phyloP scores from a whole-genome alignment of 92 coral and sea anemone genomes.

The Micromussa lordhowensis region DNA sequence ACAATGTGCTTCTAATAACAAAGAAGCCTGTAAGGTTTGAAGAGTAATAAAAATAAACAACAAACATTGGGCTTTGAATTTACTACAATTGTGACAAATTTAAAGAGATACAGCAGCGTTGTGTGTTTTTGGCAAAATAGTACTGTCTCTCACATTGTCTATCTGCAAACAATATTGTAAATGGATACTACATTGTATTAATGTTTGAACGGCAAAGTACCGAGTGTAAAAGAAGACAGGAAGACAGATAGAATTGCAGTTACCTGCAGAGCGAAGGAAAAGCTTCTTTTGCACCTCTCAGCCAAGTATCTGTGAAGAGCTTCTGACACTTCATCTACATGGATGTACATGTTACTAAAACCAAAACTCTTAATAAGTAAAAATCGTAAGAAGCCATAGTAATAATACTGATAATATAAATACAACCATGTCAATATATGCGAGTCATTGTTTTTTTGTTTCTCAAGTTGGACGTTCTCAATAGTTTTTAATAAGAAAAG shows the following conservation, averaged over 20 bases:
- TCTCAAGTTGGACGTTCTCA: no score
- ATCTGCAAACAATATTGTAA: no score
- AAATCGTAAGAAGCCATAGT: not conserved
- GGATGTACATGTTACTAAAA: conserved; percentile 96
- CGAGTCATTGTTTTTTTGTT: no score
- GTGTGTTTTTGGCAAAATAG: no score
- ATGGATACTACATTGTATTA: no score
- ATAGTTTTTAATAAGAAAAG: no score
- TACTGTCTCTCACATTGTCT: no score
- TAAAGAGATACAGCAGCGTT: no score
- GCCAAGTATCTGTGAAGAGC: conserved; percentile 89
- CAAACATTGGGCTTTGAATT: no score
- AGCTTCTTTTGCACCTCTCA: conserved; percentile 88
- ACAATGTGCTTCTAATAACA: conserved; percentile 95
- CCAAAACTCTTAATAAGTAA: not conserved
- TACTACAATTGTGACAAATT: no score
- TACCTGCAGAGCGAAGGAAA: conserved; percentile 91
- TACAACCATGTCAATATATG: no score
- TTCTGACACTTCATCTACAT: conserved; percentile 95
- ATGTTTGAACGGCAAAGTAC: not conserved
- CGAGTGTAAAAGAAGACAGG: not conserved
- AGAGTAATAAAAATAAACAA: not conserved
- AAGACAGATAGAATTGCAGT: not conserved
- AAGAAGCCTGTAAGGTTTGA: conserved; percentile 68
- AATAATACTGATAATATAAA: no score